These are phyloP conservation scores for Taphrorychus bicolor DNA, from an alignment of 2,888 invertebrate genomes.

Conservation along the genomic window DNA sequence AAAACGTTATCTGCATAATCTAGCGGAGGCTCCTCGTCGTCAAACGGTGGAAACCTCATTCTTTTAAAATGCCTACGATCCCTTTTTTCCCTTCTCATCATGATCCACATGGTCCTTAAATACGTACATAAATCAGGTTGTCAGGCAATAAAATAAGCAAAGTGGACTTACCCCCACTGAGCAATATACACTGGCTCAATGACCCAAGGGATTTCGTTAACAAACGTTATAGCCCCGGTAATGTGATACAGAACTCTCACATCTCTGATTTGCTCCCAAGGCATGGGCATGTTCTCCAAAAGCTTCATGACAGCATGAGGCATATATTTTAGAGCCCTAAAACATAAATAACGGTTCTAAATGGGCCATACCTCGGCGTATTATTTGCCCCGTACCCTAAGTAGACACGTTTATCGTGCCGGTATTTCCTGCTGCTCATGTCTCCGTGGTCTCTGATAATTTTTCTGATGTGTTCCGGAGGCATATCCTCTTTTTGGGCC, in stretches of 20 bases:
- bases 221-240: slow-evolving; percentile 99
- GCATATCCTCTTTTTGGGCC: slow-evolving; percentile 99
- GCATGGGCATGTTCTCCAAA: slow-evolving; percentile 99
- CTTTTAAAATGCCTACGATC: slow-evolving; percentile 98
- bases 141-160: no score
- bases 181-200: slow-evolving; percentile 99
- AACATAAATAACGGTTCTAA: neutral
- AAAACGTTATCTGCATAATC: slow-evolving; percentile 99
- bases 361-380: no score
- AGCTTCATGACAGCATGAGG: slow-evolving; percentile 99
- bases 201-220: slow-evolving; percentile 99
- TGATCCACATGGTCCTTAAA: slow-evolving; percentile 97
- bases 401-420: slow-evolving; percentile 98
- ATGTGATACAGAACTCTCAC: slow-evolving; percentile 98
- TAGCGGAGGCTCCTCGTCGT: slow-evolving; percentile 99
- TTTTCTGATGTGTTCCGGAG: slow-evolving; percentile 98
- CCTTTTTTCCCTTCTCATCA: slow-evolving; percentile 99
- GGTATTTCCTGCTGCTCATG: slow-evolving; percentile 98
- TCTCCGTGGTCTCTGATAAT: slow-evolving; percentile 99
- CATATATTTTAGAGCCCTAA: slow-evolving; percentile 97
- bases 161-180: slow-evolving; percentile 87
- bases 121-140: neutral
- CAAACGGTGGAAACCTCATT: slow-evolving; percentile 99
- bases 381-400: slow-evolving; percentile 77
- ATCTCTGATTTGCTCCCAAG: slow-evolving; percentile 99